Conservation (phyloP, 2,797 vertebrate species). For the Fistularia commersonii region DNA sequence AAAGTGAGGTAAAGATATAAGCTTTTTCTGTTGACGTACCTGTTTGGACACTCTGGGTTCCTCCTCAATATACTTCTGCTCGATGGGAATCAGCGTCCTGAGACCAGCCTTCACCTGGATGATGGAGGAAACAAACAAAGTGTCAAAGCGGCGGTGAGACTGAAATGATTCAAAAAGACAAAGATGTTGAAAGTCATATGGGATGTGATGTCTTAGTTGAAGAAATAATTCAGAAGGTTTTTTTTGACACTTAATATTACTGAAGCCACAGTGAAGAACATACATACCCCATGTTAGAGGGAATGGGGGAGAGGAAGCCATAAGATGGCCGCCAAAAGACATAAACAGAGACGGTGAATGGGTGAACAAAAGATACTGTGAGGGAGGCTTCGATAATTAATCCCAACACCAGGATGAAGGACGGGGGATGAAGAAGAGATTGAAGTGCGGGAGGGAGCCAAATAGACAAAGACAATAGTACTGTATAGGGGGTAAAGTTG, state of each 20-base stretch:
- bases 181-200: background rate
- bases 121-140: slow-evolving; percentile 25
- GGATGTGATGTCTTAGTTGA: background rate
- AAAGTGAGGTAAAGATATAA: slow-evolving; percentile 25
- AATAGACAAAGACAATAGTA: slow-evolving; percentile 68
- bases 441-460: slow-evolving; percentile 46
- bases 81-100: slow-evolving; percentile 90
- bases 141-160: slow-evolving; percentile 1
- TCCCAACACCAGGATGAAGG: slow-evolving; percentile 69
- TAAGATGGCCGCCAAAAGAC: slow-evolving; percentile 77
- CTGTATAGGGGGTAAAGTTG: slow-evolving; percentile 24
- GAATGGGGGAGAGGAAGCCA: slow-evolving; percentile 39
- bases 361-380: slow-evolving; percentile 72
- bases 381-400: slow-evolving; percentile 79
- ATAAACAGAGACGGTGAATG: slow-evolving; percentile 62
- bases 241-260: slow-evolving; percentile 3
- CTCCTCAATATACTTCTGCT: slow-evolving; percentile 98
- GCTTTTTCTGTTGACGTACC: slow-evolving; percentile 73
- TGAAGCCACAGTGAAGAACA: slow-evolving; percentile 26
- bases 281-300: slow-evolving; percentile 53
- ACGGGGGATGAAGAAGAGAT: slow-evolving; percentile 60
- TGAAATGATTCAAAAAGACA: slow-evolving; percentile 2
- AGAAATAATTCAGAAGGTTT: background rate
- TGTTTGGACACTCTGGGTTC: slow-evolving; percentile 97
- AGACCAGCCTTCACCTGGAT: slow-evolving; percentile 93